Evolutionary conservation across 2,797 vertebrate species (phyloP).

Genomic region (Diplodus puntazzo): DNA sequence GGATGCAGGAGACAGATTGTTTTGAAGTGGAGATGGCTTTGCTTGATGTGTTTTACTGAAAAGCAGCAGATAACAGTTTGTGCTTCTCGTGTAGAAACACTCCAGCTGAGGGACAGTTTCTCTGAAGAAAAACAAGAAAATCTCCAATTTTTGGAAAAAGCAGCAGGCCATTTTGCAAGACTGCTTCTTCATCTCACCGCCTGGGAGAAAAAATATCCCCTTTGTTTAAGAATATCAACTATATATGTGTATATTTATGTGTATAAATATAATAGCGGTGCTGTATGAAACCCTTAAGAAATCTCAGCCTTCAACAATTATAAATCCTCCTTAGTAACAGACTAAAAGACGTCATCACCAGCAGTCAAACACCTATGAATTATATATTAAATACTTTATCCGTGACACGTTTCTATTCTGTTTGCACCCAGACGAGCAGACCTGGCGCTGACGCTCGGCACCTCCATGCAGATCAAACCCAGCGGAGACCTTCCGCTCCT

Average conservation of each 20-base stretch:
- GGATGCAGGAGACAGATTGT: background rate
- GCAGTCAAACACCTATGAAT: background rate
- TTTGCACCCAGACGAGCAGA: constrained; percentile 89
- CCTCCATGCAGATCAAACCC: constrained; percentile 97
- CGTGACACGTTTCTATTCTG: constrained; percentile 2
- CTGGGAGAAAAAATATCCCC: background rate
- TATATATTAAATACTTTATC: background rate
- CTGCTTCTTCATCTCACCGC: no score
- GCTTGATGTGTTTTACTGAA: background rate
- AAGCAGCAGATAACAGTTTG: background rate
- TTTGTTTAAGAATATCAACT: background rate
- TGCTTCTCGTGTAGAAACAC: background rate
- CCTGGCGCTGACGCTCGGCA: constrained; percentile 94
- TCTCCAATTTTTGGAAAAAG: background rate
- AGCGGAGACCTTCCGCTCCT: constrained; percentile 94
- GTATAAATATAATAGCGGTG: no score
- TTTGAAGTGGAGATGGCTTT: background rate
- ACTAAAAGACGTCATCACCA: background rate
- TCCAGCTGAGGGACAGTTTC: background rate
- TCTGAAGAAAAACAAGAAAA: background rate
- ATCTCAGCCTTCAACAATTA: background rate
- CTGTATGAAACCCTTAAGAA: background rate
- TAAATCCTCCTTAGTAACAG: background rate
- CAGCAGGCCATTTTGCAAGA: background rate
- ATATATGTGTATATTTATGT: no score